Conservation (phyloP, 2,797 vertebrate genomes). For the Lutra lutra region DNA sequence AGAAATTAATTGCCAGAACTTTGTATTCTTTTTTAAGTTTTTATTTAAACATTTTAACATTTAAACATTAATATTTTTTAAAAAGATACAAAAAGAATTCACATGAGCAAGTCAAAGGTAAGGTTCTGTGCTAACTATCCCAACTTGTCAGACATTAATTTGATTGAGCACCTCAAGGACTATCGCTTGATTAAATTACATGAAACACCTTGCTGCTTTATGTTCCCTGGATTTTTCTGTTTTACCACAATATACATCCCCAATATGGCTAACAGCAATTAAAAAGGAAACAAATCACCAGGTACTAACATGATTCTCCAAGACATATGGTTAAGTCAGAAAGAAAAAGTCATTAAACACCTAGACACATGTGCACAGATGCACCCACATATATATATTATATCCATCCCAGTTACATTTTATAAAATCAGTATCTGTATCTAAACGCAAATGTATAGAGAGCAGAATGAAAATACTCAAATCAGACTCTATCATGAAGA, state of each 20-base stretch:
- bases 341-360: not conserved
- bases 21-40: not conserved
- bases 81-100: not conserved
- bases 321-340: not conserved
- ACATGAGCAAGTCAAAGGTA: not conserved
- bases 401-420: not conserved
- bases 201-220: not conserved
- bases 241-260: not conserved
- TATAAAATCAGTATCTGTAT: not conserved
- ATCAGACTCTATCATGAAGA: not conserved
- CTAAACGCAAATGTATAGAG: constrained; percentile 33
- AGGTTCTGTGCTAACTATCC: constrained; percentile 12
- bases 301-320: not conserved
- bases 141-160: not conserved
- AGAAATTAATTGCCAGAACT: constrained; percentile 33
- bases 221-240: not conserved
- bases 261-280: not conserved
- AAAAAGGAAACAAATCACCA: not conserved
- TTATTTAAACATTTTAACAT: not conserved
- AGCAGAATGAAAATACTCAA: not conserved
- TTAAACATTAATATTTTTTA: not conserved
- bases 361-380: not conserved
- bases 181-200: not conserved
- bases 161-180: not conserved
- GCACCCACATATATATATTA: not conserved